These are phyloP conservation scores for Protonemura montana DNA, from an alignment of 2,888 invertebrate genomes.

Conservation along the genomic window DNA sequence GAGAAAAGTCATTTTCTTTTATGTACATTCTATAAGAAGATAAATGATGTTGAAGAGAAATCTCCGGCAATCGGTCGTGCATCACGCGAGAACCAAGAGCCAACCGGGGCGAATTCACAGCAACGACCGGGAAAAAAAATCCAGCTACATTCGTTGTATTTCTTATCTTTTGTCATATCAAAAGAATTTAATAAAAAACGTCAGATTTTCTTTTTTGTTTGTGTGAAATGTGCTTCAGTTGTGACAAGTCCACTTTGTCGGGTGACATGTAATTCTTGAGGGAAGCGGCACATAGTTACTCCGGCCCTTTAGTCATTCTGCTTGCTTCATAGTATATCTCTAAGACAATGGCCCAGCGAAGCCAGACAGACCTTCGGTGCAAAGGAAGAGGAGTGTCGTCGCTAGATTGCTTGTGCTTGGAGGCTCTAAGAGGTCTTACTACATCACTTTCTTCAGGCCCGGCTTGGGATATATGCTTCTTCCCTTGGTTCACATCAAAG, in stretches of 20 bases:
- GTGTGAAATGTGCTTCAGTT: conserved; percentile 15
- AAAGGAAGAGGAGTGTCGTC: not conserved
- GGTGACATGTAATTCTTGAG: conserved; percentile 8
- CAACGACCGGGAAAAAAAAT: not conserved
- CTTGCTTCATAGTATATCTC: not conserved
- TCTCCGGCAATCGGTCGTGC: not conserved
- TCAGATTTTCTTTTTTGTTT: conserved; percentile 18
- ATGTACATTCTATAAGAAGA: not conserved
- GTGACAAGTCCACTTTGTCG: conserved; percentile 32
- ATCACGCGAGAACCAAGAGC: not conserved
- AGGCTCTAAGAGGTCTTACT: not conserved
- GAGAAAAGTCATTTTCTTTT: conserved; percentile 1
- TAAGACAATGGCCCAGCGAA: not conserved
- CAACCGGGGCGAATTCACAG: not conserved
- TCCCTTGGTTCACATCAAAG: not conserved
- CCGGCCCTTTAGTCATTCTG: not conserved
- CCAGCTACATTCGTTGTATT: not conserved
- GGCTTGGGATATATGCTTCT: not conserved
- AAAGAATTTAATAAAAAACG: conserved; percentile 26
- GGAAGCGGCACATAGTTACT: not conserved
- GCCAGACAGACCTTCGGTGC: too few species aligned
- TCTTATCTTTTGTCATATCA: conserved; percentile 17
- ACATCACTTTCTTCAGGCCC: not conserved
- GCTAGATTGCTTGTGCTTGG: not conserved
- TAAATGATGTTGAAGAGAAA: not conserved